These are phyloP conservation scores for Dolichotis patagonum DNA, from an alignment of 2,113 vertebrate species.

Conservation along the genomic window DNA sequence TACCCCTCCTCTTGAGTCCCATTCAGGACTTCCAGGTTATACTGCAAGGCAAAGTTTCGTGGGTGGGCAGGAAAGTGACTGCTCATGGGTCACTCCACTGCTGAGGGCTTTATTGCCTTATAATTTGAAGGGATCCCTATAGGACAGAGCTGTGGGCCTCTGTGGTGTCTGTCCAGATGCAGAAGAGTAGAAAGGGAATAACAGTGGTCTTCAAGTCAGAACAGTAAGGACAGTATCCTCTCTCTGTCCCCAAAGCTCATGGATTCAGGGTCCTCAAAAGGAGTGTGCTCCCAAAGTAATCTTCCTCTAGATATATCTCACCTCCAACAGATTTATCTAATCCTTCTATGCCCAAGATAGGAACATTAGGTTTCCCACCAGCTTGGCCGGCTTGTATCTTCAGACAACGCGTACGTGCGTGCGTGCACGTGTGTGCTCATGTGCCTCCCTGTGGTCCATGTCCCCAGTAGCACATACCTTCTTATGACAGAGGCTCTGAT, in stretches of 20 bases:
- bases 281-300: background rate
- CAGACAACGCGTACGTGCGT: too few relatives aligned
- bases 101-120: background rate
- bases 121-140: background rate
- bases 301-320: too few relatives aligned
- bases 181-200: background rate
- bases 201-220: background rate
- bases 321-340: background rate
- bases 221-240: background rate
- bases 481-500: background rate
- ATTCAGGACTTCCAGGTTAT: background rate
- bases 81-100: rapidly evolving
- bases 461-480: background rate
- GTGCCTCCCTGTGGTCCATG: too few relatives aligned
- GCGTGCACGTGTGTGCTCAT: too few relatives aligned
- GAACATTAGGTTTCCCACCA: background rate
- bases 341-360: rapidly evolving
- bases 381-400: background rate
- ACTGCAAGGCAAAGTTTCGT: background rate
- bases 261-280: background rate
- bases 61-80: background rate
- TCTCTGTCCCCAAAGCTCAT: background rate
- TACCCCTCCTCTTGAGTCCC: background rate
- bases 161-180: too few relatives aligned
- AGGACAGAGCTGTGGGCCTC: background rate